Percentiles rank a stretch among this genome's conserved stretches.
Evolutionary conservation across 2,797 vertebrate genomes (phyloP).

Genomic region (Synanceia verrucosa): DNA sequence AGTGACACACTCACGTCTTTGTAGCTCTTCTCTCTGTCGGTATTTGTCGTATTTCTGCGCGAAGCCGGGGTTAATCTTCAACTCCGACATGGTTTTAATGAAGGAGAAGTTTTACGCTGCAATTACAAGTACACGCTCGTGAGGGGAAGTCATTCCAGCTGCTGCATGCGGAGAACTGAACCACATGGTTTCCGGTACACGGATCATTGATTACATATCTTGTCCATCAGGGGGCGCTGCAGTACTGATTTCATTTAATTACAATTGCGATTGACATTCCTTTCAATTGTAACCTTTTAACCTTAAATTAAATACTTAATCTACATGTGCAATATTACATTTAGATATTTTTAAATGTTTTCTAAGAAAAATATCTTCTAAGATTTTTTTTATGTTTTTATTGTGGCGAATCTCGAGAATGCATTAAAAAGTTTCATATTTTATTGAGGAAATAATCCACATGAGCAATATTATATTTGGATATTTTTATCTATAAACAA

Average conservation of each 20-base stretch:
- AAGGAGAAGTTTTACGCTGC: accelerated
- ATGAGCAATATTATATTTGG: too few relatives aligned
- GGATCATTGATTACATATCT: accelerated
- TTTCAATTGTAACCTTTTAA: too few relatives aligned
- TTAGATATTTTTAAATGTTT: too few relatives aligned
- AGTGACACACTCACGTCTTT: conserved; percentile 86
- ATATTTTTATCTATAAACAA: too few relatives aligned
- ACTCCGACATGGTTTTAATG: conserved; percentile 65
- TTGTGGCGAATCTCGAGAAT: neutral
- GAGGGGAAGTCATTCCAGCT: neutral
- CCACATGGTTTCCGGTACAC: conserved; percentile 63
- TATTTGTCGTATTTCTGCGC: conserved; percentile 88
- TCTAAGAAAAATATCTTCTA: too few relatives aligned
- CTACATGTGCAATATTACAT: too few relatives aligned
- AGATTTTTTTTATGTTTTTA: too few relatives aligned
- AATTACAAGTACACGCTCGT: neutral
- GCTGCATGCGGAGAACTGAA: neutral
- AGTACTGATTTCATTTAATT: accelerated
- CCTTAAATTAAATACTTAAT: too few relatives aligned
- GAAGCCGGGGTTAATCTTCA: conserved; percentile 88
- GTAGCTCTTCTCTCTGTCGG: conserved; percentile 91
- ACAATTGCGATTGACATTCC: too few relatives aligned
- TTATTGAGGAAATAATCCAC: neutral
- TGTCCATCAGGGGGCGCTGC: conserved; percentile 45
- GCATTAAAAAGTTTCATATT: neutral